Base-by-base conservation (phyloP, 2,113 vertebrate genomes). In the Electrona antarctica region DNA sequence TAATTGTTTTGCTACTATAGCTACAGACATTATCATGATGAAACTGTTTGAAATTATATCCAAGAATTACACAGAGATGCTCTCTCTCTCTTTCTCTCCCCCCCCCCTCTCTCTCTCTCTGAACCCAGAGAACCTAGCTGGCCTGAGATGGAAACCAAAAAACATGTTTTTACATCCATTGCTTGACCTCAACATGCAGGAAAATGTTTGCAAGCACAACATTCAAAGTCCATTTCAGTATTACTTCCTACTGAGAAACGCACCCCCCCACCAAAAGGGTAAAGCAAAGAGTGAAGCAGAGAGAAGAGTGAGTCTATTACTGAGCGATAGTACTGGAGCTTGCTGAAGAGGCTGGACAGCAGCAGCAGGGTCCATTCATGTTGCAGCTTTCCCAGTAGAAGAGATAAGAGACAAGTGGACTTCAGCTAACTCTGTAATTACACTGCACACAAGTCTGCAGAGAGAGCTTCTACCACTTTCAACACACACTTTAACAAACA, bases 371-470 rank as follows among this genome's bases (percentile, higher is more conserved):
- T 88, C 75, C 81, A 82, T 88, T 84, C 82, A 87, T 83, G 77
- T 79, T 68, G 60, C 82, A 81, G 82, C 74, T 80, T 83, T 91
- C 82, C 85, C 84, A 83, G 60, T 76, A 87, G 83, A 78, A 73
- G 64, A 89, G 85, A 89, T 87, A 90, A 90, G 81, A 52, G 33
- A 71, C 66, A 54, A 63, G 59, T 78, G 74, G 84, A 82, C 77
- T 72, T 81, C 78, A 66, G 79, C 80, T 77, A 84, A 84, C 80
- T 82, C 83, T 77, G 76, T 89, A 90, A 92, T 90, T 87, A 88
- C 81, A 71, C 74, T 77, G 67, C 80, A 79, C 68, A 70, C 71
- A 76, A 64, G 71, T 70, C 73, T 73, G 52, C 10, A 47, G 66
- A 75, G 29, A 59, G 48, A 2, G 57, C 11, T 15, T 28, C 69